Percentiles rank a stretch among this genome's conserved stretches.
Conservation (phyloP, 2,888 invertebrate genomes). For the Stomorhina lunata region DNA sequence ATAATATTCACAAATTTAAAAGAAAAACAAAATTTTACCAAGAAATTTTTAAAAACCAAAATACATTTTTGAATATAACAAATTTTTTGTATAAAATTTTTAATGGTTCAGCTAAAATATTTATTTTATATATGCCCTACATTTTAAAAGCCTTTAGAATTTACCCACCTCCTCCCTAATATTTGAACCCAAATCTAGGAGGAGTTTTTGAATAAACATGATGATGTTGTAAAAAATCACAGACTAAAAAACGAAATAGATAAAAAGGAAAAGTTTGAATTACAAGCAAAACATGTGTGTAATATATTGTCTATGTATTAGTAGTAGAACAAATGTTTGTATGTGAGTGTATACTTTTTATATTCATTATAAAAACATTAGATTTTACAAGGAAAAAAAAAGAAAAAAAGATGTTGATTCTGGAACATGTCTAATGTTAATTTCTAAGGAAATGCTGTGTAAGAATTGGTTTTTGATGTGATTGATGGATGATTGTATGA, state of each 20-base stretch:
- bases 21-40: too few species aligned
- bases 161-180: background rate
- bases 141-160: background rate
- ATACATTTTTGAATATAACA: too few species aligned
- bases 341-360: constrained; percentile 1
- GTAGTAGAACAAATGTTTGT: background rate
- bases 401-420: background rate
- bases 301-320: background rate
- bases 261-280: background rate
- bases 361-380: constrained; percentile 9
- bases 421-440: constrained; percentile 15
- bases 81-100: too few species aligned
- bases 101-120: too few species aligned
- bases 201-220: background rate
- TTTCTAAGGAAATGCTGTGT: constrained; percentile 13
- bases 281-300: background rate
- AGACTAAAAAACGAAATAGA: background rate
- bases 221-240: background rate
- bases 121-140: background rate
- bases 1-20: too few species aligned
- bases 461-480: constrained; percentile 2
- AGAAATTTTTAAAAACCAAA: too few species aligned
- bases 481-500: constrained; percentile 26
- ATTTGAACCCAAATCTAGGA: background rate
- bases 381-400: background rate